phyloP scores from a whole-genome alignment of 1,140 invertebrate species.

The Zaprionus capensis region DNA sequence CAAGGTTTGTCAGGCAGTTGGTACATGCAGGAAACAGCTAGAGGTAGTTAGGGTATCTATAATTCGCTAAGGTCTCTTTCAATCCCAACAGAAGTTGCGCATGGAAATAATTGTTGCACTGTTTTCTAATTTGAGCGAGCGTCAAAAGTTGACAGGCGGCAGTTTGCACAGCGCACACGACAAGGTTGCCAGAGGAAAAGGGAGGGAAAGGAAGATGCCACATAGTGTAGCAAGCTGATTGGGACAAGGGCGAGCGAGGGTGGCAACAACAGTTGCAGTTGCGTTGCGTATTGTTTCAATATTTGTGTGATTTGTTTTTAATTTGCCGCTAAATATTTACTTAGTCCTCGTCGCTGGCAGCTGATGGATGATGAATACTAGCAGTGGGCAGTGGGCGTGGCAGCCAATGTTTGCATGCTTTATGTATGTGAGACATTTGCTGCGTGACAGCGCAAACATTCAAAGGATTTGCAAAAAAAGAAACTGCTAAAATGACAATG shows the following conservation, averaged over 20 bases:
- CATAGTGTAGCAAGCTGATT: conserved; percentile 6
- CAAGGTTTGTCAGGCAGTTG: no score
- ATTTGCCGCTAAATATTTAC: conserved; percentile 80
- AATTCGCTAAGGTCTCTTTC: not conserved
- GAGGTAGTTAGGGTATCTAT: not conserved
- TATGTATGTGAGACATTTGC: conserved; percentile 40
- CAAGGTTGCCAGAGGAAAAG: not conserved
- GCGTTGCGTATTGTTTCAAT: conserved; percentile 60
- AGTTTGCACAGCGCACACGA: conserved; percentile 68
- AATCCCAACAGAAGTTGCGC: conserved; percentile 17
- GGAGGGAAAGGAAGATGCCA: not conserved
- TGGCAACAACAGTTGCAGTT: conserved; percentile 22
- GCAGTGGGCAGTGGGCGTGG: conserved; percentile 14
- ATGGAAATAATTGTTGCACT: conserved; percentile 73
- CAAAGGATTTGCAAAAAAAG: conserved; percentile 74
- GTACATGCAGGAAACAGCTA: not conserved
- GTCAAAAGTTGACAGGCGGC: conserved; percentile 62
- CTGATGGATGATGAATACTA: conserved; percentile 1
- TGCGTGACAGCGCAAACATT: conserved; percentile 79
- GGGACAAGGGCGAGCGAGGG: conserved; percentile 29
- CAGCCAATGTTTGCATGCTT: conserved; percentile 6
- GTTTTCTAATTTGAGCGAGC: conserved; percentile 73
- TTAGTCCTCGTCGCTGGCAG: conserved; percentile 42
- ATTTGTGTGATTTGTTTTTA: conserved; percentile 78
- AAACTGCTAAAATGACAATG: conserved; percentile 21